Base-by-base conservation (phyloP, 2,113 vertebrate genomes). In the Elephas maximus region DNA sequence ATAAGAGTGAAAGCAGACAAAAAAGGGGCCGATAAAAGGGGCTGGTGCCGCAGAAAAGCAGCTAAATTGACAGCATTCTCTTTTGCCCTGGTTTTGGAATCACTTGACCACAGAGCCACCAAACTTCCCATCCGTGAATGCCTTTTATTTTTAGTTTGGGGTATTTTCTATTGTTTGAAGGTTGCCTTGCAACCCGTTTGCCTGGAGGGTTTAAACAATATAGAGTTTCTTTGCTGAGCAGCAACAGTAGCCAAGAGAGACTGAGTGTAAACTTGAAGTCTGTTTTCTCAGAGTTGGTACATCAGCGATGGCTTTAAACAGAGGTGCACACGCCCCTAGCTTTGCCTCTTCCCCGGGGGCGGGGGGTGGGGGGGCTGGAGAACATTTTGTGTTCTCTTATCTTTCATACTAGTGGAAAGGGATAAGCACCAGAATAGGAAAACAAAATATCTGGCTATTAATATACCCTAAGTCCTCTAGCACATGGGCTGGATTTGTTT, bases 391-490 rank as follows among this genome's bases (percentile, higher is more conserved):
- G 98, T 98, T 98, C 98, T 95, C 98, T 98, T 98, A 98, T 98
- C 98, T 98, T 97, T 97, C 97, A 45, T 84, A 85, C 98, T 94
- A 88, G 89, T 97, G 97, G 98, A 98, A 97, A 94, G 97, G 98
- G 98, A 98, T 98, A 98, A 98, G 98, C 98, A 93, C 98, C 98
- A 98, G 98, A 97, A 98, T 97, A 98, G 96, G 98, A 98, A 99
- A 99, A 98, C 98, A 98, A 97, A 98, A 98, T 98, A 97, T 98
- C 98, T 97, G 98, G 98, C 98, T 99, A 99, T 99, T 99, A 99
- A 98, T 98, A 99, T 96, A 98, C 98, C 97, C 98, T 94, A 30
- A 91, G 96, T 93, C 97, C 97, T 98, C 96, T 94, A 97, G 96
- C 98, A 93, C 98, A 97, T 92, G 98, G 98, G 95, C 94, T 96